Percentiles rank a stretch among this genome's conserved stretches.
These are phyloP conservation scores for Trachemys scripta DNA, from an alignment of 2,113 vertebrate genomes.

Conservation along the genomic window DNA sequence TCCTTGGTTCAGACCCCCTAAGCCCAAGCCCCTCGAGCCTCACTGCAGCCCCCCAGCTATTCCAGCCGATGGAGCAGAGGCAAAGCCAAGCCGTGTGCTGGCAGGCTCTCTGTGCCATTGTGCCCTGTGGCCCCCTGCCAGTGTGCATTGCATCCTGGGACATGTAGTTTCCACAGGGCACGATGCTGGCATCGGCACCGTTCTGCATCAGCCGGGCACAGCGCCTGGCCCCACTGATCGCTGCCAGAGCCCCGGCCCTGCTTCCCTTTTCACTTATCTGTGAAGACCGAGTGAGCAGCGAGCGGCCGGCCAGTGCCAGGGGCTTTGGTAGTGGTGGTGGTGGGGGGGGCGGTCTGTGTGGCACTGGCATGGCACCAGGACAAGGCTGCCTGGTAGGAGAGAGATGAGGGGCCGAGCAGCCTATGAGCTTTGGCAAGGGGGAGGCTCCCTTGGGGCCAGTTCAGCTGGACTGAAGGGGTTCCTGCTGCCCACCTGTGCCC, in stretches of 20 bases:
- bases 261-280: not conserved
- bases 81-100: not conserved
- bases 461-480: no score
- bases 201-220: accelerated
- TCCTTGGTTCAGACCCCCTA: not conserved
- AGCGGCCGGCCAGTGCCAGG: not conserved
- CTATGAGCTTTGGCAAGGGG: no score
- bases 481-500: not conserved
- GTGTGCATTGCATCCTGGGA: accelerated
- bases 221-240: accelerated
- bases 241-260: not conserved
- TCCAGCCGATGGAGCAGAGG: not conserved
- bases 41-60: accelerated
- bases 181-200: accelerated
- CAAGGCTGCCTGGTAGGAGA: not conserved
- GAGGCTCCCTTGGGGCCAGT: no score
- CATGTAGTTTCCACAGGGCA: not conserved
- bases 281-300: not conserved
- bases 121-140: not conserved
- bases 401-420: not conserved
- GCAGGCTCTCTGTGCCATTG: accelerated
- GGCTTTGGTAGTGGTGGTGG: accelerated
- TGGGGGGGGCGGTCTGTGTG: no score
- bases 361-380: no score
- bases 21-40: no score